A percentile compares a stretch with the other conserved stretches of the same genome.
Evolutionary conservation across 1,140 invertebrate species (phyloP).

Genomic region (Monomorium pharaonis): DNA sequence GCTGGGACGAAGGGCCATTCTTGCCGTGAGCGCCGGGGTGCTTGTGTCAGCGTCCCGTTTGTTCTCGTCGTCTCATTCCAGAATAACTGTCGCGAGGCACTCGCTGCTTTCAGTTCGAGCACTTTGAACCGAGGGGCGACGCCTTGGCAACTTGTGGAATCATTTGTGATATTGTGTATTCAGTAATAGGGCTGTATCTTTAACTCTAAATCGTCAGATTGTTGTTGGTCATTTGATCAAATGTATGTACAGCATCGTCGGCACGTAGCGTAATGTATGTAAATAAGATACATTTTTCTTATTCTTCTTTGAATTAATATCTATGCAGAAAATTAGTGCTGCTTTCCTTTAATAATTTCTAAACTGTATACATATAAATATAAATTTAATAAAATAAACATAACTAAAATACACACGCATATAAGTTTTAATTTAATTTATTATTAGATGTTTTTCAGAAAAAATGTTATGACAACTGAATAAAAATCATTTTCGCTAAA

Average conservation of each 20-base stretch:
- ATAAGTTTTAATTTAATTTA: background rate
- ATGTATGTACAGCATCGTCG: background rate
- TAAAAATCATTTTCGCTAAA: background rate
- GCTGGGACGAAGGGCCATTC: slow-evolving; percentile 61
- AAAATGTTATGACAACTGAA: slow-evolving; percentile 1
- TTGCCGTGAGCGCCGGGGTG: slow-evolving; percentile 50
- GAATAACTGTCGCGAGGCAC: slow-evolving; percentile 57
- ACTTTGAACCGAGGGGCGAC: background rate
- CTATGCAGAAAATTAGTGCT: background rate
- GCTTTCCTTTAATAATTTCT: background rate
- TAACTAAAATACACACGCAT: background rate
- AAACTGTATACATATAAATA: background rate
- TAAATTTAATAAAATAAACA: background rate
- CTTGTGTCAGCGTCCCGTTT: slow-evolving; percentile 67
- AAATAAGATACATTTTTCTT: background rate
- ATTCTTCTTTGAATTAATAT: background rate
- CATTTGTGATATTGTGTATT: background rate
- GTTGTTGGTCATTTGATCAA: background rate
- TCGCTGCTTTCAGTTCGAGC: background rate
- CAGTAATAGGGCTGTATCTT: background rate
- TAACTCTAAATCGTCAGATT: background rate
- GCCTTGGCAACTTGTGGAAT: background rate
- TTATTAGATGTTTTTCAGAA: background rate
- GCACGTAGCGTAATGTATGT: background rate
- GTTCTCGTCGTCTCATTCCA: slow-evolving; percentile 32